Conservation (phyloP, 2,113 vertebrate genomes). For the Oenanthe melanoleuca region DNA sequence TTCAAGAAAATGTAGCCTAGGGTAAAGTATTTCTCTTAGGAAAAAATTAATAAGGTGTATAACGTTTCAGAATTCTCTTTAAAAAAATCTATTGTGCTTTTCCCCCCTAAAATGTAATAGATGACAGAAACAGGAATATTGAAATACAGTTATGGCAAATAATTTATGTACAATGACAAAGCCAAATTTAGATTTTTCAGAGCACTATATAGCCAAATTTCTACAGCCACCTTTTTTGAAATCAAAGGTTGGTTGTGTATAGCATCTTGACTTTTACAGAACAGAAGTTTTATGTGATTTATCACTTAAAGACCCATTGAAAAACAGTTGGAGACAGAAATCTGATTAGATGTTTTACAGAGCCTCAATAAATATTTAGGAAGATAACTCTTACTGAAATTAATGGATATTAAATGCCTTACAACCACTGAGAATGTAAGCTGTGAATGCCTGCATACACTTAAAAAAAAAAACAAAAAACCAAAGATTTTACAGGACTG, state of each 20-base stretch:
- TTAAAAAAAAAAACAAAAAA: neutral
- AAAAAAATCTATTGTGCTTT: neutral
- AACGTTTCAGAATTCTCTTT: neutral
- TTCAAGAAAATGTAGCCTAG: neutral
- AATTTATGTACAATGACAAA: neutral
- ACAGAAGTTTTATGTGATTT: neutral
- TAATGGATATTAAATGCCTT: neutral
- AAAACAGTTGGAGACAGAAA: constrained; percentile 9
- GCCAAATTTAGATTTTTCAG: neutral
- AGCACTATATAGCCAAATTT: neutral
- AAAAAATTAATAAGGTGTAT: neutral
- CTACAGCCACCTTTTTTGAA: neutral
- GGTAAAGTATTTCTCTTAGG: neutral
- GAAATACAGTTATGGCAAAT: neutral
- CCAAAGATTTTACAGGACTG: neutral
- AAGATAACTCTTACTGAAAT: neutral
- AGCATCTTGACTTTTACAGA: neutral
- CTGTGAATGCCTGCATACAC: neutral
- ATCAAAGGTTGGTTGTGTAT: neutral
- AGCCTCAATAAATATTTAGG: neutral
- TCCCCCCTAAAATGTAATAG: neutral
- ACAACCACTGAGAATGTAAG: neutral
- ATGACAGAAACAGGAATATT: neutral
- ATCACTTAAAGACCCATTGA: neutral
- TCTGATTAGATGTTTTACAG: neutral